These are phyloP conservation scores for Acromyrmex charruanus DNA, from an alignment of 1,140 invertebrate genomes.

Conservation along the genomic window DNA sequence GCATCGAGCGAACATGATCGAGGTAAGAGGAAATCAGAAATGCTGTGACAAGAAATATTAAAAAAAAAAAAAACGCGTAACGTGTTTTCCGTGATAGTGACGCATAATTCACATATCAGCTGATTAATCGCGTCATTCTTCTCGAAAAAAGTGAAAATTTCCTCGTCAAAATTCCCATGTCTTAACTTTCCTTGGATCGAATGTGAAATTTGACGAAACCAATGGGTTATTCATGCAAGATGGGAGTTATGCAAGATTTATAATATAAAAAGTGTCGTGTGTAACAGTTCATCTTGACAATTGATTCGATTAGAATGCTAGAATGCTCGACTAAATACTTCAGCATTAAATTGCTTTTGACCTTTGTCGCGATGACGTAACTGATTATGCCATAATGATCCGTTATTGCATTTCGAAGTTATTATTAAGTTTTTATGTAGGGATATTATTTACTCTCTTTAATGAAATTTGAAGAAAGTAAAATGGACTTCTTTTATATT, in stretches of 20 bases:
- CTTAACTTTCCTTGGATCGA: not conserved
- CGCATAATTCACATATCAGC: not conserved
- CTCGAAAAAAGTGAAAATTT: conserved; percentile 14
- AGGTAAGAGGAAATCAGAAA: conserved; percentile 76
- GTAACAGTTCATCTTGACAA: not conserved
- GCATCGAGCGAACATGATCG: conserved; percentile 80
- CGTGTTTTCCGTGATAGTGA: conserved; percentile 8
- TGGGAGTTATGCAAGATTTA: not conserved
- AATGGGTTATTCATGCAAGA: not conserved
- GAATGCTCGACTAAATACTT: not conserved
- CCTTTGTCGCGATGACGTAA: not conserved
- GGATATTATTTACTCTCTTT: not conserved
- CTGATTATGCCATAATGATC: not conserved
- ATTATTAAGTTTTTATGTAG: not conserved
- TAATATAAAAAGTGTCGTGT: not conserved
- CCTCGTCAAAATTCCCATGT: not conserved
- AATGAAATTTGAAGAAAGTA: not conserved
- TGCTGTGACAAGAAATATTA: not conserved
- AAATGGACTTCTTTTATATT: not conserved
- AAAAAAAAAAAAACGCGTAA: not conserved
- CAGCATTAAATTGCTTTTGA: not conserved
- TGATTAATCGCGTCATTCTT: not conserved
- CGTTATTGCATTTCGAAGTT: not conserved
- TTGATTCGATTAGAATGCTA: not conserved
- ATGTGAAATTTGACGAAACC: not conserved